Base-by-base conservation (phyloP, 2,113 vertebrate species). In the Gila orcuttii region DNA sequence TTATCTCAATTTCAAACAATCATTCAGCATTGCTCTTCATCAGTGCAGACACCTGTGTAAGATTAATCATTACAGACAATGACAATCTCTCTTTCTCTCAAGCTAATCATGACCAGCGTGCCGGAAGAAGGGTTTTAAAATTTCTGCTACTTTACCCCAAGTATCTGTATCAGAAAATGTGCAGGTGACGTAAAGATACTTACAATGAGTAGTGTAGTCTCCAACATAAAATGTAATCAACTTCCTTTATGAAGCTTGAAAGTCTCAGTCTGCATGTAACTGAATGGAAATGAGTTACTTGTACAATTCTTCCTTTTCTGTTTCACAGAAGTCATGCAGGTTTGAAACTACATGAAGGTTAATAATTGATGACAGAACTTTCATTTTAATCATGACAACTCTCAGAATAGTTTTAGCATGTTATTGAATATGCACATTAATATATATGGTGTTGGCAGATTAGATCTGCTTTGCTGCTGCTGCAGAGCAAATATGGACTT, bases 1-100 rank as follows among this genome's bases (percentile, higher is more conserved):
- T 79, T 8, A 79, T 79, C 55, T 79, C 10, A 60, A 62, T 79
- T 60, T 25, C 77, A 60, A 60, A 42, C 77, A 62, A 62, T 79
- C 10, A 19, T 39, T 79, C 52, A 79, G 21, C 3, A 7, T 60
- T 62, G 21, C 36, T 39, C 33, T 60, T 60, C 33, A 60, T 79
- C 57, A 79, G 21, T 42, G 55, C 55, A 62, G 57, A 79, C 77
- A 79, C 3, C 77, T 79, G 77, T 45, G 55, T 42, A 62, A 79
- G 7, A 79, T 79, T 25, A 25, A 60, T 79, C 23, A 60, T 57
- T n/a, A 62, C 77, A 79, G 6, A n/a, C 57, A 39, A 79, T 57
- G n/a, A 10, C 36, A 62, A 28, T 79, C 57, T n/a, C 6, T 62
- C 36, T 62, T 15, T 42, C 36, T 79, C 23, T 79, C 23, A n/a